Evolutionary conservation across 2,888 invertebrate genomes (phyloP).

Genomic region (Apomyelois bistriatella): DNA sequence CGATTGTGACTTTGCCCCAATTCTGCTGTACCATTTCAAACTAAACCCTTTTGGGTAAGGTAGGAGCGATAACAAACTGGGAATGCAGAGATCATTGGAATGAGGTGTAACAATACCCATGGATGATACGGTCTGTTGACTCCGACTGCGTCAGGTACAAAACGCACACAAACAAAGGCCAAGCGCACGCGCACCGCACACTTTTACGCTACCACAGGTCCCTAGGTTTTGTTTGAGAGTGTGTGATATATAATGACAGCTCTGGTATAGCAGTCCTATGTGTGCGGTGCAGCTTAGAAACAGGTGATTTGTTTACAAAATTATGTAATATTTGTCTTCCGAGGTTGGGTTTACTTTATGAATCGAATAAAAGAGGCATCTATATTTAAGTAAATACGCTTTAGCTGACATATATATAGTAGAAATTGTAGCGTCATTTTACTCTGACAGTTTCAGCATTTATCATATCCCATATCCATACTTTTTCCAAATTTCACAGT

Average conservation of each 20-base stretch:
- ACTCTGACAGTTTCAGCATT: no score
- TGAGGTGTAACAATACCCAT: conserved; percentile 51
- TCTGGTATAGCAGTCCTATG: no score
- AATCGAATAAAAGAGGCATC: no score
- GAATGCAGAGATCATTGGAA: conserved; percentile 35
- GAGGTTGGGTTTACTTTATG: no score
- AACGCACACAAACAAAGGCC: not conserved
- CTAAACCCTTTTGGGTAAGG: not conserved
- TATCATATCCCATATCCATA: no score
- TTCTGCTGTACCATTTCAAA: not conserved
- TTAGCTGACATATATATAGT: no score
- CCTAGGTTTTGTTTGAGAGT: not conserved
- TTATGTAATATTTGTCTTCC: no score
- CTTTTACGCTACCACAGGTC: not conserved
- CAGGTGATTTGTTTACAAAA: not conserved
- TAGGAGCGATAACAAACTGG: not conserved
- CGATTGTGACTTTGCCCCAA: no score
- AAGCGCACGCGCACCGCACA: conserved; percentile 29
- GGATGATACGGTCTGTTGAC: conserved; percentile 57
- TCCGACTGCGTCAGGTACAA: conserved; percentile 43
- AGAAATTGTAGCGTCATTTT: no score
- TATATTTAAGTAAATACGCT: no score
- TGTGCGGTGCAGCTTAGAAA: not conserved
- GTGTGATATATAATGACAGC: not conserved
- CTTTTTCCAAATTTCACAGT: no score